Evolutionary conservation across 1,140 invertebrate genomes (phyloP).

Genomic region (Drosophila tropicalis): DNA sequence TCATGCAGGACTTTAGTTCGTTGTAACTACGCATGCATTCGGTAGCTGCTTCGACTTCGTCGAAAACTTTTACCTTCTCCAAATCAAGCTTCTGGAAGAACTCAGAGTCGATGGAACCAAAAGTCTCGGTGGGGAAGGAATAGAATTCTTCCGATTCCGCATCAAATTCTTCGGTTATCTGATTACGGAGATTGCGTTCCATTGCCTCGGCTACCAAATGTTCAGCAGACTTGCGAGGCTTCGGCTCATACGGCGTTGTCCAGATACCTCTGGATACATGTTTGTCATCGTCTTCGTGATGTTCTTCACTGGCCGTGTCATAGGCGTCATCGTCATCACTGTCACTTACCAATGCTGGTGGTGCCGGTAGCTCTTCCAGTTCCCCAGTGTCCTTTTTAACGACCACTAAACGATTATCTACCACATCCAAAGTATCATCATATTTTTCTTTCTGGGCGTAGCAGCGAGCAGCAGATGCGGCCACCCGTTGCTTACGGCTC

Average conservation of each 20-base stretch:
- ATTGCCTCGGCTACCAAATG: slow-evolving; percentile 38
- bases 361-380: slow-evolving; percentile 56
- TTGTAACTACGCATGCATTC: slow-evolving; percentile 66
- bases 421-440: slow-evolving; percentile 67
- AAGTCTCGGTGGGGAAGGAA: slow-evolving; percentile 47
- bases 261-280: slow-evolving; percentile 28
- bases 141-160: slow-evolving; percentile 39
- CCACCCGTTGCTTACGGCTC: slow-evolving; percentile 35
- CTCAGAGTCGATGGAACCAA: slow-evolving; percentile 58
- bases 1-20: slow-evolving; percentile 56
- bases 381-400: slow-evolving; percentile 66
- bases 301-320: slow-evolving; percentile 58
- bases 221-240: slow-evolving; percentile 46
- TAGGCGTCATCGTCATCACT: slow-evolving; percentile 47
- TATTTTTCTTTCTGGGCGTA: slow-evolving; percentile 62
- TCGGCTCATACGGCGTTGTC: slow-evolving; percentile 49
- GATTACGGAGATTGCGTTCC: slow-evolving; percentile 1
- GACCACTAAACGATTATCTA: slow-evolving; percentile 68
- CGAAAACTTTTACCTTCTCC: slow-evolving; percentile 35
- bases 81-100: slow-evolving; percentile 70
- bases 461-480: slow-evolving; percentile 51
- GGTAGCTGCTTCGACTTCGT: slow-evolving; percentile 49
- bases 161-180: background rate
- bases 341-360: slow-evolving; percentile 55
- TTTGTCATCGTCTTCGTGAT: background rate